phyloP scores from a whole-genome alignment of 2,888 invertebrate genomes.

The Rhingia campestris region DNA sequence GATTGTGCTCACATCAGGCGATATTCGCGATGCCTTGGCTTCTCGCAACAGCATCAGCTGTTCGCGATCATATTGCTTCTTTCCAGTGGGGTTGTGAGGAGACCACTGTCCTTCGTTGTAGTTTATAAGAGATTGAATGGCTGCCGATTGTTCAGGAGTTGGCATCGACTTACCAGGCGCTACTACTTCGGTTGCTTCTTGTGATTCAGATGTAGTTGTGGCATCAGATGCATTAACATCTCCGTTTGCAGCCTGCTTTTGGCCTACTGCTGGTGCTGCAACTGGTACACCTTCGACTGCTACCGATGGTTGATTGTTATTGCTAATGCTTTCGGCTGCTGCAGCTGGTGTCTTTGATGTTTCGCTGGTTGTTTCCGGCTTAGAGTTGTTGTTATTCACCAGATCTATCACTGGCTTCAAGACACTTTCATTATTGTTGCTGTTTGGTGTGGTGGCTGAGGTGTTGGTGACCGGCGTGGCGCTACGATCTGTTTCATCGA shows the following conservation, averaged over 20 bases:
- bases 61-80: slow-evolving; percentile 91
- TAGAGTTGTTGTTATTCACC: slow-evolving; percentile 47
- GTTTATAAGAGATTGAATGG: slow-evolving; percentile 80
- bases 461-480: background rate
- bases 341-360: background rate
- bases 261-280: slow-evolving; percentile 18
- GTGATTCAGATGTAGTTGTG: background rate
- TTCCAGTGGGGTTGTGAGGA: slow-evolving; percentile 90
- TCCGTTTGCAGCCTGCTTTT: slow-evolving; percentile 44
- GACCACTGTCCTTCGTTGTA: slow-evolving; percentile 92
- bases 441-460: slow-evolving; percentile 7
- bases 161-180: slow-evolving; percentile 61
- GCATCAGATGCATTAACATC: slow-evolving; percentile 34
- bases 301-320: slow-evolving; percentile 24
- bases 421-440: background rate
- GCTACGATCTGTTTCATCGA: slow-evolving; percentile 62
- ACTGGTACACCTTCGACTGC: background rate
- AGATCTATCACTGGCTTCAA: slow-evolving; percentile 31
- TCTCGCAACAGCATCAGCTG: slow-evolving; percentile 90
- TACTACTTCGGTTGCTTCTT: slow-evolving; percentile 75
- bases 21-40: slow-evolving; percentile 88
- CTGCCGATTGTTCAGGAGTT: slow-evolving; percentile 78
- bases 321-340: slow-evolving; percentile 1
- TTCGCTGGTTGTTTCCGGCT: background rate
- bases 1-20: slow-evolving; percentile 84